Base-by-base conservation (phyloP, 2,113 vertebrate genomes). In the Vulpes ferrilata region DNA sequence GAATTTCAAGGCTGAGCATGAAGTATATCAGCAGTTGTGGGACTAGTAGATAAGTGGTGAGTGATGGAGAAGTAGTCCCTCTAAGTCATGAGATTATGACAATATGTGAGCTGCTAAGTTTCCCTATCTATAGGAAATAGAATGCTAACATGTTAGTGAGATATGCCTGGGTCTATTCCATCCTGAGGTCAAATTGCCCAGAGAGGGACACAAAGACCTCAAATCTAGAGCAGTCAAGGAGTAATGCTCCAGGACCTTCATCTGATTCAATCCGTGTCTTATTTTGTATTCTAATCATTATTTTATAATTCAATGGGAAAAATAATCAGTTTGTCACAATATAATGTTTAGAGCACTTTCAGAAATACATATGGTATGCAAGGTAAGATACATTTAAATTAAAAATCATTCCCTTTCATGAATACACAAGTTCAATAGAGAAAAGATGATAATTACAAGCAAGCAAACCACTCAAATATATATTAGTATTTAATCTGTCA, bases 381-480 rank as follows among this genome's bases (percentile, higher is more conserved):
- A 85, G 88, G 64, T 38, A 91, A 88, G 59, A 80, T 32, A 95
- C 7, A 53, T 76, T 88, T 88, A 79, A 88, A 90, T 93, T 85
- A 91, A 96, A 97, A 91, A 38, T 85, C 13, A 92, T 93, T 92
- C 3, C 35, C 43, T 97, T 73, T 83, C 84, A 82, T 81, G 85
- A 96, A 92, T 96, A 81, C 32, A 32, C 43, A 89, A 95, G 71
- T 22, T 93, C 73, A 93, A 7, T 32, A 20, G 78, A 55, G 59
- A 90, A 93, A 92, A 93, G 79, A 93, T 94, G 73, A 91, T 48
- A 90, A 83, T 95, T 92, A 48, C 60, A 88, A 96, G 78, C 90
- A 88, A 93, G 79, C 67, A 91, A 93, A 93, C 82, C 59, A 83
- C 59, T 60, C 79, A 86, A 62, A 82, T 53, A 89, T 38, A 74